Percentiles rank a stretch among this genome's conserved stretches.
phyloP scores from a whole-genome alignment of 2,797 vertebrate genomes.

The Myotis pilosus region DNA sequence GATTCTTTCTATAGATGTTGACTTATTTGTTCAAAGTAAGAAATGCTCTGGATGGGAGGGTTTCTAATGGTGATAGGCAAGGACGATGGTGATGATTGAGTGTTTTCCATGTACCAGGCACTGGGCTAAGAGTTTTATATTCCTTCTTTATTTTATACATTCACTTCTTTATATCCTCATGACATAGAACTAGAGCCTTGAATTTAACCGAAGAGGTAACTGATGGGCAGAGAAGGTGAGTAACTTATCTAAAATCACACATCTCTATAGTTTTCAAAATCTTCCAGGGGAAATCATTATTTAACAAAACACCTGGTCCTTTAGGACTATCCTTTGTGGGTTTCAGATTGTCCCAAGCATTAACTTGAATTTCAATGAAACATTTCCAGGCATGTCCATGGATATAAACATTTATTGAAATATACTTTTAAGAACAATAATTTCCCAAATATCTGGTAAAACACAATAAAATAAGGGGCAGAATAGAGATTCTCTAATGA shows the following conservation, averaged over 20 bases:
- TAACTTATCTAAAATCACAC: not conserved
- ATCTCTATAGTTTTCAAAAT: not conserved
- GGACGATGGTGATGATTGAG: not conserved
- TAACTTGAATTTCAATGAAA: constrained; percentile 15
- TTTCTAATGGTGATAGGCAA: not conserved
- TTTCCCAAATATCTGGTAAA: not conserved
- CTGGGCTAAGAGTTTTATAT: not conserved
- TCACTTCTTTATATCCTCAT: not conserved
- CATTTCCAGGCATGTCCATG: not conserved
- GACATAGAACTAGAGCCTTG: not conserved
- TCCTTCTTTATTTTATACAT: not conserved
- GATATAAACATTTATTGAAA: constrained; percentile 2
- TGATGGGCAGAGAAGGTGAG: not conserved
- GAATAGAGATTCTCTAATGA: not conserved
- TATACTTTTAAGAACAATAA: not conserved
- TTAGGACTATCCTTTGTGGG: not conserved
- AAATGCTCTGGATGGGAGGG: not conserved
- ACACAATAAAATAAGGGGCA: not conserved
- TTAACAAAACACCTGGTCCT: not conserved
- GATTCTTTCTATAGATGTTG: not conserved
- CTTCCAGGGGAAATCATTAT: not conserved
- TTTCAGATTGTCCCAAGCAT: constrained; percentile 23
- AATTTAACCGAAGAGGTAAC: not conserved
- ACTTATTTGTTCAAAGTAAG: not conserved
- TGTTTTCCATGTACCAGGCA: not conserved